Base-by-base conservation (phyloP, 2,113 vertebrate genomes). In the Megaceryle torquata region DNA sequence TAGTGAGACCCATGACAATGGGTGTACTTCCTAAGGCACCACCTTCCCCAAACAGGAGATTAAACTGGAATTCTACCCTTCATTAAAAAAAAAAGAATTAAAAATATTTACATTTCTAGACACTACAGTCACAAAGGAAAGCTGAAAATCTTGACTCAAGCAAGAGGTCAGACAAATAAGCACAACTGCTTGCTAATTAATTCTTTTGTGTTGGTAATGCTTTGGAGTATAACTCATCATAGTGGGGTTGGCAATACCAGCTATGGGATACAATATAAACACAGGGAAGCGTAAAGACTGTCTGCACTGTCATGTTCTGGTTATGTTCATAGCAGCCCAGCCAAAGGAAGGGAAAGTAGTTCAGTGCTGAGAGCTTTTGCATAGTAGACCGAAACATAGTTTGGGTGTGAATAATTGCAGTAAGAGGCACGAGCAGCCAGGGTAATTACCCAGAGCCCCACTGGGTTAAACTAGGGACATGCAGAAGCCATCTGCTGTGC, bases 401-500 rank as follows among this genome's bases (percentile, higher is more conserved):
- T 86, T 86, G 88, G 60, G 53, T 88, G 88, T 64, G 72, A 92
- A 84, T 67, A 77, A 75, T 39, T 91, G 72, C 83, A 59, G 33
- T 35, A 70, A 79, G 50, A 96, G 83, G 69, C 86, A 91, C 0
- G 1, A 77, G 80, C 72, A 83, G 71, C 3, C 60, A 80, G 68
- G 60, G 37, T 39, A 75, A 84, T 78, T 78, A 86, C 77, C 91
- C 92, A 88, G 65, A 92, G 51, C 54, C 51, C 76, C 18, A 6
- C 71, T 90, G 63, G 33, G 56, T 93, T 88, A 86, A 75, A 67
- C n/a, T 3, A 24, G 60, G 64, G 77, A 91, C 80, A 41, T 17
- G 69, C 39, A 82, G 12, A 48, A 71, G 9, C 6, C 96, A 96
- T 97, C 86, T 96, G 94, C 83, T 60, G 5, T 44, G 43, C 95